phyloP scores from a whole-genome alignment of 2,888 invertebrate species.

The Helobdella robusta region DNA sequence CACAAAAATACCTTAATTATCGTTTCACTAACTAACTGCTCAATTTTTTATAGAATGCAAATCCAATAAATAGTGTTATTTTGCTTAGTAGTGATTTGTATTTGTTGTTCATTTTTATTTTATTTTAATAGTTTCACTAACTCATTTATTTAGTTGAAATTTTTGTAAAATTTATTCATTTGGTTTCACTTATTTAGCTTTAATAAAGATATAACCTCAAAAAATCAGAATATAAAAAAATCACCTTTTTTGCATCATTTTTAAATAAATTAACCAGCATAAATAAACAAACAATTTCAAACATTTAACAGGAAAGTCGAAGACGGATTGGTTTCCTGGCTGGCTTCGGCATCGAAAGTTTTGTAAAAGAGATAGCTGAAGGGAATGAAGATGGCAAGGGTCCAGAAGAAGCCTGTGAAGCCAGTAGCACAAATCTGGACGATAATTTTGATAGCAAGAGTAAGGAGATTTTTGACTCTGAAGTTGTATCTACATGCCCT shows the following conservation, averaged over 20 bases:
- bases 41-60: not conserved
- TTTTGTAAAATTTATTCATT: not conserved
- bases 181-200: no score
- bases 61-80: not conserved
- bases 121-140: not conserved
- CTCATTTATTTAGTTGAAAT: not conserved
- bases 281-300: no score
- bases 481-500: no score
- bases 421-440: no score
- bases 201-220: no score
- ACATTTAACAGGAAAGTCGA: slow-evolving; percentile 11
- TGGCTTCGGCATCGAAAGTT: not conserved
- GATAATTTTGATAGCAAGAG: no score
- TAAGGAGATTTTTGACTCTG: no score
- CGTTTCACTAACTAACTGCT: not conserved
- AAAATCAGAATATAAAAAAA: not conserved
- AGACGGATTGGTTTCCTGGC: slow-evolving; percentile 1
- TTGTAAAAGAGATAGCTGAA: slow-evolving; percentile 9
- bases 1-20: not conserved
- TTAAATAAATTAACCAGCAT: no score
- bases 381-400: not conserved
- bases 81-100: not conserved
- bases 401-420: slow-evolving; percentile 2
- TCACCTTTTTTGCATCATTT: no score
- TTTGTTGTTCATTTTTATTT: no score